Percentiles rank a stretch among this genome's conserved stretches.
phyloP scores from a whole-genome alignment of 2,797 vertebrate species.

The Manis pentadactyla region DNA sequence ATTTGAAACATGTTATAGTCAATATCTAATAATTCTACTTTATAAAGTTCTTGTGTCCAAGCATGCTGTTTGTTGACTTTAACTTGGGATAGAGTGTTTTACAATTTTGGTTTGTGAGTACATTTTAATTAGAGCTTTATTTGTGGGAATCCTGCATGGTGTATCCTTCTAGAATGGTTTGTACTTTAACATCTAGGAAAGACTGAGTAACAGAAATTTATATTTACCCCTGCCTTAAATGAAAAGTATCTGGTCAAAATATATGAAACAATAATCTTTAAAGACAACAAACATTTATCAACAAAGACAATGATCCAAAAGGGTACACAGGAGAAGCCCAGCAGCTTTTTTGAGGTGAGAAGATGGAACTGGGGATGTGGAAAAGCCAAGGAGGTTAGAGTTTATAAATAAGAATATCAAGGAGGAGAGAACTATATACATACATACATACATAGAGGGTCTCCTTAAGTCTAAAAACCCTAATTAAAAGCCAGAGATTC shows the following conservation, averaged over 20 bases:
- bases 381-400: neutral
- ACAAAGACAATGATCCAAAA: neutral
- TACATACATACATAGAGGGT: neutral
- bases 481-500: neutral
- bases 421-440: neutral
- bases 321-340: neutral
- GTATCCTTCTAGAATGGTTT: neutral
- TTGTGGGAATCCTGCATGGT: neutral
- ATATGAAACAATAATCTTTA: neutral
- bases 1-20: neutral
- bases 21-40: neutral
- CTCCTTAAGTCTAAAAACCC: neutral
- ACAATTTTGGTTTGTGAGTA: neutral
- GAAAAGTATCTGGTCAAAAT: constrained; percentile 9
- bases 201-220: neutral
- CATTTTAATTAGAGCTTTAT: neutral
- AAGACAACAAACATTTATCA: neutral
- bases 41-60: neutral
- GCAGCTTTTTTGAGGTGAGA: neutral
- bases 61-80: neutral
- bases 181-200: neutral
- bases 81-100: neutral
- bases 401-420: neutral
- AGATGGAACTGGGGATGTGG: neutral
- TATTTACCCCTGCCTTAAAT: constrained; percentile 6